Evolutionary conservation across 2,113 vertebrate genomes (phyloP), one percentile per base, ranked within the genome.

Genomic region (Syrrhaptes paradoxus): DNA sequence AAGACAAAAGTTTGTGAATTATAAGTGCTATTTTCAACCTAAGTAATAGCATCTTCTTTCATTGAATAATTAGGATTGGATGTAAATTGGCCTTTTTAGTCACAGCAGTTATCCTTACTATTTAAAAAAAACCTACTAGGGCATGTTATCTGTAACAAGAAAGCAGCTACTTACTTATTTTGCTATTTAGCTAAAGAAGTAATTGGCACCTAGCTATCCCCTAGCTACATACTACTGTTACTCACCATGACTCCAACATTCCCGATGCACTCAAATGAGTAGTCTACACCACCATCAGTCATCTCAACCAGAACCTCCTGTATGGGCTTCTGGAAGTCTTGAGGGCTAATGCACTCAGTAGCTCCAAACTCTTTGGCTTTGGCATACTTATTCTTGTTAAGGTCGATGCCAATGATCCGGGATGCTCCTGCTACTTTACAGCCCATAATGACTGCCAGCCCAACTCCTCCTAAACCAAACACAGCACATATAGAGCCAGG

Each of bases 401-500:
- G 77, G 67, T 98, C 98, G 0, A 98, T 43, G 25, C 97, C 98
- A 67, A 98, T 98, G 92, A 98, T 98, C 17, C 97, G 96, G 46
- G 98, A 96, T 41, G 98, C 98, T 65, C 98, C 98, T 28, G 98
- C 98, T 76, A 95, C 89, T 95, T 98, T 98, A 83, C 98, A 98
- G 95, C 98, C 98, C 98, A 98, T 98, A 81, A 98, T 96, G 38
- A 94, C 97, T 0, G 98, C 98, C 91, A 98, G 49, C 32, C 98
- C 98, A 58, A 98, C 98, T 80, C 98, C 98, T 75, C 98, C 98
- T 61, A 98, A 96, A 80, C 98, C 98, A 81, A 98, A 98, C 58
- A 98, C 29, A 0, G 98, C 98, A 81, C 98, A 98, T 0, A 97
- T 98, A 84, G 98, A 98, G 54, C 98, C 98, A 43, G 96, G 97